Conservation (phyloP, 2,113 vertebrate genomes). For the Tychaedon coryphoeus region DNA sequence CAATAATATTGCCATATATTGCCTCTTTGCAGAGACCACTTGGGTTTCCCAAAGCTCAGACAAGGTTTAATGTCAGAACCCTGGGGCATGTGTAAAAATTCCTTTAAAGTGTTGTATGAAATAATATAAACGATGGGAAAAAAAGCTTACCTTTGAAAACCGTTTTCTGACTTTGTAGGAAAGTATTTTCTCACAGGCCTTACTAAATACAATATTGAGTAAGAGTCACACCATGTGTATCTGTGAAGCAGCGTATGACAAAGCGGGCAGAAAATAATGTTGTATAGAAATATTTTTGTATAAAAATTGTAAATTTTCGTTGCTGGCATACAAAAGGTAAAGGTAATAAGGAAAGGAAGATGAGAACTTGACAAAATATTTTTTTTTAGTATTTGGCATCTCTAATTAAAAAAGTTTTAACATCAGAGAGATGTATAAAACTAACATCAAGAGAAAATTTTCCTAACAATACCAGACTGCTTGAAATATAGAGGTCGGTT, state of each 20-base stretch:
- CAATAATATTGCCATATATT: not conserved
- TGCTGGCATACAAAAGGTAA: not conserved
- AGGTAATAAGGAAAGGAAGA: not conserved
- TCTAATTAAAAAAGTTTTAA: not conserved
- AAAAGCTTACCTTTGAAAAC: not conserved
- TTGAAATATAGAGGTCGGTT: not conserved
- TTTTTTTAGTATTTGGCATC: not conserved
- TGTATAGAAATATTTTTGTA: not conserved
- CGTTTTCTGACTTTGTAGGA: not conserved
- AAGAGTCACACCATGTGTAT: not conserved
- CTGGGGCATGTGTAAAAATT: not conserved
- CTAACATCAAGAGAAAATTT: not conserved
- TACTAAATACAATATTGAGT: not conserved
- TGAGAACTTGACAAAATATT: not conserved
- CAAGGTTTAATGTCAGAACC: not conserved
- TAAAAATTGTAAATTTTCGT: not conserved
- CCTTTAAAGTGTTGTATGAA: not conserved
- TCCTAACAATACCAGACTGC: not conserved
- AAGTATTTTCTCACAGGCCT: not conserved
- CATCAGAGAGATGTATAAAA: not conserved
- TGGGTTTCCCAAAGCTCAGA: not conserved
- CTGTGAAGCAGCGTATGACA: not conserved
- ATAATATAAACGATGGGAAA: not conserved
- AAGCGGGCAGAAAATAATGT: not conserved
- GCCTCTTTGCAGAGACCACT: not conserved